A percentile compares a stretch with the other conserved stretches of the same genome.
These are phyloP conservation scores for Epistrophe eligans DNA, from an alignment of 2,888 invertebrate genomes.

Conservation along the genomic window DNA sequence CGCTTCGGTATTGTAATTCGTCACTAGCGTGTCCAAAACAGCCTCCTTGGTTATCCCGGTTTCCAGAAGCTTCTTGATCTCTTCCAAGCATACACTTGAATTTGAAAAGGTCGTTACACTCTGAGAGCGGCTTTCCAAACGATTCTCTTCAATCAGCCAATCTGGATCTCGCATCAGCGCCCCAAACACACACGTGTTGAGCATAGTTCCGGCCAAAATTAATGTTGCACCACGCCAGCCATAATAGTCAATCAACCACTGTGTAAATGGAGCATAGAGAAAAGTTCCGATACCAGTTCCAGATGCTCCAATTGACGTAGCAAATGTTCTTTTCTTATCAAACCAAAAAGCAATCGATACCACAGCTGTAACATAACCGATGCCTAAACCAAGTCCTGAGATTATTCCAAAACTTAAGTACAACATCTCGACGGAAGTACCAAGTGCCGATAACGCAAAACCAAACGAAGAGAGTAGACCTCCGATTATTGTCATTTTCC, in stretches of 20 bases:
- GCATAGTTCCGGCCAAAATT: slow-evolving; percentile 92
- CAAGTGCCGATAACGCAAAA: slow-evolving; percentile 90
- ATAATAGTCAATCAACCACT: slow-evolving; percentile 88
- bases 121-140: slow-evolving; percentile 83
- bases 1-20: slow-evolving; percentile 83
- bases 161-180: slow-evolving; percentile 94
- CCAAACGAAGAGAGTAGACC: slow-evolving; percentile 90
- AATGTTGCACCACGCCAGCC: slow-evolving; percentile 94
- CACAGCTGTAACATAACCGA: slow-evolving; percentile 94
- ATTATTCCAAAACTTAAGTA: slow-evolving; percentile 94
- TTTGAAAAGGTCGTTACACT: slow-evolving; percentile 84
- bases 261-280: slow-evolving; percentile 93
- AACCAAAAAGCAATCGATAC: slow-evolving; percentile 97
- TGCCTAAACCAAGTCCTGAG: slow-evolving; percentile 92
- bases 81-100: slow-evolving; percentile 83
- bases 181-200: slow-evolving; percentile 94
- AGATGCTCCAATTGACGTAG: slow-evolving; percentile 94
- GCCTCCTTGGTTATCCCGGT: slow-evolving; percentile 86
- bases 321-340: slow-evolving; percentile 93
- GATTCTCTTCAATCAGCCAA: slow-evolving; percentile 86
- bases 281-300: slow-evolving; percentile 96
- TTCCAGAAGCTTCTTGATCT: slow-evolving; percentile 88
- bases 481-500: slow-evolving; percentile 90
- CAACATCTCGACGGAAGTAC: slow-evolving; percentile 90
- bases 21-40: slow-evolving; percentile 83